These are phyloP conservation scores for Dolichoris vasculosae DNA, from an alignment of 1,140 invertebrate genomes.

Conservation along the genomic window DNA sequence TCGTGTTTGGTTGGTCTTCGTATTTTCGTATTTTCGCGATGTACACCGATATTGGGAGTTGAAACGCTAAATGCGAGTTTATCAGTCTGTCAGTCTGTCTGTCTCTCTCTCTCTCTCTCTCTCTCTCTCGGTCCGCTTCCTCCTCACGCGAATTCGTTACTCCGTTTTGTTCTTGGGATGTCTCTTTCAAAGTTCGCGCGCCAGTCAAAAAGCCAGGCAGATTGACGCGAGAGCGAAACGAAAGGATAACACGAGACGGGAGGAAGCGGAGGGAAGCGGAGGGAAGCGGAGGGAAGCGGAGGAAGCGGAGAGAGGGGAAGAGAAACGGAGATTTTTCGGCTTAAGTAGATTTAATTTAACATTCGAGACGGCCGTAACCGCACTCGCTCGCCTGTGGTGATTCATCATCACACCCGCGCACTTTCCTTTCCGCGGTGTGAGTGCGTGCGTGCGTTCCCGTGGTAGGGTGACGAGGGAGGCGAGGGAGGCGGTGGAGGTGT, in stretches of 20 bases:
- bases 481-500: neutral
- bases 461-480: neutral
- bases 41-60: neutral
- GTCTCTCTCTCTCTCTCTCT: neutral
- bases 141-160: neutral
- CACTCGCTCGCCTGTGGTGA: conserved; percentile 54
- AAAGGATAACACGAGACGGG: conserved; percentile 1
- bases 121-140: neutral
- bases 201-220: neutral
- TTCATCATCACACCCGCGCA: conserved; percentile 67
- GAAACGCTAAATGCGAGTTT: neutral
- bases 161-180: neutral
- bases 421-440: neutral
- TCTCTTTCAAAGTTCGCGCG: neutral
- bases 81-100: neutral
- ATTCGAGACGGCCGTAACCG: conserved; percentile 25
- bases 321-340: conserved; percentile 36
- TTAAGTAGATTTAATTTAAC: conserved; percentile 50
- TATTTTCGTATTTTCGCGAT: neutral
- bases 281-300: no score
- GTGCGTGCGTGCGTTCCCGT: neutral
- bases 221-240: neutral
- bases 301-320: no score
- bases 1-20: neutral
- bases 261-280: neutral